Evolutionary conservation across 2,113 vertebrate genomes (phyloP).

Genomic region (Sorex araneus): DNA sequence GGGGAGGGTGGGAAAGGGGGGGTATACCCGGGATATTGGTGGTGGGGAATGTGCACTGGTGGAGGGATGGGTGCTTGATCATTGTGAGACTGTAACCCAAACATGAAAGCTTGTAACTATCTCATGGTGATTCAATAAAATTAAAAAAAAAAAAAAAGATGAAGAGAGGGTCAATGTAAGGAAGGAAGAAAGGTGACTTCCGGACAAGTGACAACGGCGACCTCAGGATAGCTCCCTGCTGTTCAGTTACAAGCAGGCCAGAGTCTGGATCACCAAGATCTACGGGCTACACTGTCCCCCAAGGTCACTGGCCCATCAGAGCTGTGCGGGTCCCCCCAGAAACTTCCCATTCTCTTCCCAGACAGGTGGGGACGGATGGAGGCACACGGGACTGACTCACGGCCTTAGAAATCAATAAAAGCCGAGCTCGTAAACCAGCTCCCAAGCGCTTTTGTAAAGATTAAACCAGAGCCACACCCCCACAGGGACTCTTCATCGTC

Average conservation of each 20-base stretch:
- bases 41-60: no score
- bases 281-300: no score
- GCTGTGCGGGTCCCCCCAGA: background rate
- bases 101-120: no score
- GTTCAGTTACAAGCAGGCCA: background rate
- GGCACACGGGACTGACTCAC: background rate
- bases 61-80: no score
- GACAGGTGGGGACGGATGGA: background rate
- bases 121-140: no score
- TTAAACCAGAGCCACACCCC: slow-evolving; percentile 17
- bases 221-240: background rate
- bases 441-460: slow-evolving; percentile 7
- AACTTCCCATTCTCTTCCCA: background rate
- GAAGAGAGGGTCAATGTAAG: background rate
- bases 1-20: no score
- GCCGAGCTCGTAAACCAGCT: slow-evolving; percentile 21
- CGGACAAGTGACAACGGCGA: no score
- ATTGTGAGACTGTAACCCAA: no score
- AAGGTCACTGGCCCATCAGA: background rate
- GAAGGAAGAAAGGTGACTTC: no score
- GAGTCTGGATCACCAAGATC: background rate
- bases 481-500: background rate
- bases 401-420: slow-evolving; percentile 27
- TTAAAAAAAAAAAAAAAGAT: no score
- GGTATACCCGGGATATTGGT: no score